Evolutionary conservation across 2,888 invertebrate genomes (phyloP), one percentile per base, ranked within the genome.

Genomic region (Cheilosia urbana): DNA sequence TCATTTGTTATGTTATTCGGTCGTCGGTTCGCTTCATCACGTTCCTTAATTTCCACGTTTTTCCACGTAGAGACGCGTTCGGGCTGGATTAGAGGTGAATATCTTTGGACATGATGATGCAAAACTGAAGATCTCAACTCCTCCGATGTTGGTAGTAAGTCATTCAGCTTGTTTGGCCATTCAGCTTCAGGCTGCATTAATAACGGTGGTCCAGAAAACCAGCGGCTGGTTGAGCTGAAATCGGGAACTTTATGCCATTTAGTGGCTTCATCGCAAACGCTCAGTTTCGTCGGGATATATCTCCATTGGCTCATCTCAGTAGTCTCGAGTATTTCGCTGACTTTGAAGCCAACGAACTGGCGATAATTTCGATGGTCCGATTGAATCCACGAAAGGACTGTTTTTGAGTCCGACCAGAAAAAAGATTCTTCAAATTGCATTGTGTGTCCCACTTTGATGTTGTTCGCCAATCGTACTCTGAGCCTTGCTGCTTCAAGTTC

Each of bases 321-420:
- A 1, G 24, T 53, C 6, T 53, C 53, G 2, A 53, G 15, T 13
- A 53, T 53, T 27, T 89, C 87, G 2, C 87, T 87, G 2, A 89
- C 72, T 30, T 88, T 63, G 40, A 82, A 77, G 0, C 88, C 82
- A n/a, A 88, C 88, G 45, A 87, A 89, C 40, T 88, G 87, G 53
- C 73, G 76, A 49, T 88, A 87, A 37, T 81, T 84, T 66, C 88
- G 71, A 2, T 81, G 81, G 13, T 88, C 87, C 5, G 87, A 87
- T 6, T 49, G 72, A 13, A 89, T 63, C 89, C 89, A 89, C 15
- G 71, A 65, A 17, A 89, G 60, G 6, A 88, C 89, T 7, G 87
- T 88, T 65, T 75, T 88, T 1, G 89, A 90, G 37, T 90, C 89
- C 1, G 88, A 72, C 89, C 89, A 90, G 66, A 87, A 88, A 13